These are phyloP conservation scores for Caerostris darwini DNA, from an alignment of 1,140 invertebrate genomes.

Conservation along the genomic window DNA sequence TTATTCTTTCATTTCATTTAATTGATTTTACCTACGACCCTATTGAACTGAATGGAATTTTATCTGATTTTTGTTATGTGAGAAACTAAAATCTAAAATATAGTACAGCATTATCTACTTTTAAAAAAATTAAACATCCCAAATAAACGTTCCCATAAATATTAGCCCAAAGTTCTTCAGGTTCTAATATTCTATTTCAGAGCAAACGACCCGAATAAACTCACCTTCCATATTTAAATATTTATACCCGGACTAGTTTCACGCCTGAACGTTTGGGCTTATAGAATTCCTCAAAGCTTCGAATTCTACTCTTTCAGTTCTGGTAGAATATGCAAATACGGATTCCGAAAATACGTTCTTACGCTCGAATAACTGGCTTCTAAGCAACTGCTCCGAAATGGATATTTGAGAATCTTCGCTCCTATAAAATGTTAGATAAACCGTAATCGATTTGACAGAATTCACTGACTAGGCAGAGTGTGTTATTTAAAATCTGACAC, in stretches of 20 bases:
- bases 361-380: neutral
- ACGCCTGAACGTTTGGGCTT: neutral
- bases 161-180: no score
- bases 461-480: neutral
- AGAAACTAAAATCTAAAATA: no score
- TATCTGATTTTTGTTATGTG: no score
- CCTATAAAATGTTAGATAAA: neutral
- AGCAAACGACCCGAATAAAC: neutral
- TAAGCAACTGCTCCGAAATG: neutral
- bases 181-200: no score
- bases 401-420: neutral
- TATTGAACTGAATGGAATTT: no score
- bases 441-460: neutral
- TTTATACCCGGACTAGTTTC: neutral
- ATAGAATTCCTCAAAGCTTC: neutral
- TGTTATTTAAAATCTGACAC: no score
- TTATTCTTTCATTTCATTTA: no score
- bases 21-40: no score
- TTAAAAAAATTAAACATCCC: no score
- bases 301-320: neutral
- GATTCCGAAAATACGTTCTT: neutral
- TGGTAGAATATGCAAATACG: neutral
- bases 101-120: no score
- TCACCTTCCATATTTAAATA: neutral
- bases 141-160: no score